Percentiles rank a stretch among this genome's conserved stretches.
Conservation (phyloP, 2,113 vertebrate species). For the Microcebus tavaratra region DNA sequence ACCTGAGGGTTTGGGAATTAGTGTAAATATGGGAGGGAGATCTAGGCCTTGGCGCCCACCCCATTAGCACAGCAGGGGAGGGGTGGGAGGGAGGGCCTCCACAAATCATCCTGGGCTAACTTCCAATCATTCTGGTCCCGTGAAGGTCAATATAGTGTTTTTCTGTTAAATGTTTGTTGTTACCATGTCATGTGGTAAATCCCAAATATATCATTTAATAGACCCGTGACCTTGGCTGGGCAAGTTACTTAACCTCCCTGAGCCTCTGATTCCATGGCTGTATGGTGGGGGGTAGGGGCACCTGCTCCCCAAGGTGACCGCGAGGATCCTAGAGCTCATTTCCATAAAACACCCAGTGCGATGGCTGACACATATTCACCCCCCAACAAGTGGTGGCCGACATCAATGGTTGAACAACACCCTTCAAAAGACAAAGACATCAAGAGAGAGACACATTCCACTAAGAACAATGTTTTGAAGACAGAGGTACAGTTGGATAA, state of each 20-base stretch:
- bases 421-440: background rate
- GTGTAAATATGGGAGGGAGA: background rate
- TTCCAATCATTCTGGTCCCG: background rate
- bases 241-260: conserved; percentile 35
- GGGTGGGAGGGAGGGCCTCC: background rate
- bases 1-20: background rate
- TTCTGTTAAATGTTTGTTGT: background rate
- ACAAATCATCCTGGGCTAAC: background rate
- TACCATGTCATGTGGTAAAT: background rate
- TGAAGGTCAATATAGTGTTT: background rate
- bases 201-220: background rate
- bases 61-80: background rate
- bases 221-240: background rate
- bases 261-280: background rate
- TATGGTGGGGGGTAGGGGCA: no score
- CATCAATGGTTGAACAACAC: background rate
- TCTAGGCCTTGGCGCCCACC: background rate
- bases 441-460: background rate
- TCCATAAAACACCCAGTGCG: background rate
- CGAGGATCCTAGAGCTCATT: background rate
- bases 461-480: background rate
- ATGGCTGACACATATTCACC: background rate
- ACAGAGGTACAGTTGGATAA: background rate
- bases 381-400: background rate
- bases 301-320: background rate